phyloP scores from a whole-genome alignment of 2,113 vertebrate species.

The Lepidothrix coronata region DNA sequence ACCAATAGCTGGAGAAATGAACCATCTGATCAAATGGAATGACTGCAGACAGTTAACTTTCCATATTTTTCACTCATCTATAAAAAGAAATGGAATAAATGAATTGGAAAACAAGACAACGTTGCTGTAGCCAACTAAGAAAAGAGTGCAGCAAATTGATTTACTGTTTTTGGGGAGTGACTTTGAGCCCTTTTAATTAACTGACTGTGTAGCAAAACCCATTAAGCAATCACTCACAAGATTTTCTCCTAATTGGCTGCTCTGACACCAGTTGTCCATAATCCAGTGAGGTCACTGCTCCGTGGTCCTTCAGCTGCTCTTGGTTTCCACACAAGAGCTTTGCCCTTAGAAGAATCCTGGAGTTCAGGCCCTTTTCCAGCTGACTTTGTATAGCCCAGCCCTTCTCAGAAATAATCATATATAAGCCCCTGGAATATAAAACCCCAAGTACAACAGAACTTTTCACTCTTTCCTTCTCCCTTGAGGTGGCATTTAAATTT shows the following conservation, averaged over 20 bases:
- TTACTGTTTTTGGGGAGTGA: neutral
- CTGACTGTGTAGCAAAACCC: neutral
- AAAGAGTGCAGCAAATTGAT: neutral
- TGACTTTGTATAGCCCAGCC: neutral
- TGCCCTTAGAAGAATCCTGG: neutral
- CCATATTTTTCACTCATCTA: neutral
- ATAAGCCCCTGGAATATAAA: neutral
- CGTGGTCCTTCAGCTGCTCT: neutral
- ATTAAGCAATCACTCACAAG: neutral
- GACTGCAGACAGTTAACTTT: neutral
- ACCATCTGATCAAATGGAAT: neutral
- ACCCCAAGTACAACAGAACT: neutral
- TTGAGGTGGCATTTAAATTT: neutral
- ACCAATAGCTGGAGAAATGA: neutral
- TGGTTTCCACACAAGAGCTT: accelerated
- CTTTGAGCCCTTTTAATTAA: neutral
- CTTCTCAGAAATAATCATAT: neutral
- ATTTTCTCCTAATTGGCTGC: neutral
- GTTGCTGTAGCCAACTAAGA: neutral
- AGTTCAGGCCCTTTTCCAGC: neutral
- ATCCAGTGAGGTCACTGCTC: neutral
- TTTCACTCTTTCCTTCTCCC: neutral
- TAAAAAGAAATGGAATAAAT: neutral
- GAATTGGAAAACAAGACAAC: neutral
- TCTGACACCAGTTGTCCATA: neutral